Conservation (phyloP, 2,888 invertebrate species). For the Caenorhabditis doughertyi region DNA sequence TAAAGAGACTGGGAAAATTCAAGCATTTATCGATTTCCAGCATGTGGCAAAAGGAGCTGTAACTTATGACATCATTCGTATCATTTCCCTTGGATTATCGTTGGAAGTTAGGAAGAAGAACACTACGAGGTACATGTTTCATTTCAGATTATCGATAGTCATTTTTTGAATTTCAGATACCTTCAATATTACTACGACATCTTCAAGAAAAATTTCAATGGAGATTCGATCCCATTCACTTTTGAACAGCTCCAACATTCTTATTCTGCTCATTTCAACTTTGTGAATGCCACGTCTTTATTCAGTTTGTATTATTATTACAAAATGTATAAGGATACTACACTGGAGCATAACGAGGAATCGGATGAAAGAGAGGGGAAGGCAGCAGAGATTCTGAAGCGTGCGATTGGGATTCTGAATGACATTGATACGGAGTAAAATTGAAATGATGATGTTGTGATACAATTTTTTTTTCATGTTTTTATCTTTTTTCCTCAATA, state of each 20-base stretch:
- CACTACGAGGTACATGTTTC: slow-evolving; percentile 11
- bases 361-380: slow-evolving; percentile 11
- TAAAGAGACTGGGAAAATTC: slow-evolving; percentile 30
- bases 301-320: slow-evolving; percentile 58
- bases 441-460: too few relatives aligned
- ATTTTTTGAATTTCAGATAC: slow-evolving; percentile 26
- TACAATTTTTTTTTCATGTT: neutral
- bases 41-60: slow-evolving; percentile 51
- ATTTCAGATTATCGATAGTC: neutral
- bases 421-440: slow-evolving; percentile 18
- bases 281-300: slow-evolving; percentile 52
- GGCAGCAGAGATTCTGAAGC: slow-evolving; percentile 46
- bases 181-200: slow-evolving; percentile 44
- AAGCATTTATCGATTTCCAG: slow-evolving; percentile 57
- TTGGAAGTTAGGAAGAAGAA: slow-evolving; percentile 23
- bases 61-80: slow-evolving; percentile 49
- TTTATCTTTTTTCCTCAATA: too few relatives aligned
- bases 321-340: slow-evolving; percentile 57
- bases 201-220: slow-evolving; percentile 3
- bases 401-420: slow-evolving; percentile 49
- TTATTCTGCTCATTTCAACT: slow-evolving; percentile 45
- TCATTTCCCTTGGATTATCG: slow-evolving; percentile 39
- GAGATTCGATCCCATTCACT: slow-evolving; percentile 20
- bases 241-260: slow-evolving; percentile 40
- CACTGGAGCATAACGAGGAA: slow-evolving; percentile 16